Evolutionary conservation across 2,888 invertebrate genomes (phyloP), one percentile per base, ranked within the genome.

Genomic region (Masnerella sp.): DNA sequence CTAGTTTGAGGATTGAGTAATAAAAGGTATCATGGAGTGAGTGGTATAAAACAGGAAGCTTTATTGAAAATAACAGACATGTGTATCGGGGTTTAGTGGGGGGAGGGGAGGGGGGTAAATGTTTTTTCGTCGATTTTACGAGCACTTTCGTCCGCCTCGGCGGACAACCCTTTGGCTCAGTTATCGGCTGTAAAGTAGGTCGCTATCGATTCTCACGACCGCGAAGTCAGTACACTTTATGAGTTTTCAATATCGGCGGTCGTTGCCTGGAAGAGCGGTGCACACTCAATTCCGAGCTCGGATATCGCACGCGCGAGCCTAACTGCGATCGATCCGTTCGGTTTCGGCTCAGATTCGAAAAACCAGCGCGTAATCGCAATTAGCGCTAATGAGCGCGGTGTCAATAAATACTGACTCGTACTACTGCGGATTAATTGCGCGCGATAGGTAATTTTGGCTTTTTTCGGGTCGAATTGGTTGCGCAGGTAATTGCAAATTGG

Each of bases 221-320:
- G 70, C 74, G 70, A 67, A 70, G 69, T 64, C 62, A 69, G 64
- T 70, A 74, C 56, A 65, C 74, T 74, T 74, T 74, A 74, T 65
- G 74, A 74, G 65, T 74, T 74, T 74, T 74, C 74, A 74, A 74
- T 74, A 74, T 74, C 70, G 74, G 65, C 70, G 70, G 70, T 70
- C 70, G 74, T 74, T 65, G 74, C 59, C 70, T 74, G 70, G 30
- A 59, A 68, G 56, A 74, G 69, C 40, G 59, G 45, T 54, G 64
- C 64, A 70, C 17, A 64, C 70, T 64, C 62, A 30, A 56, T 56
- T 56, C 62, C 20, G 62, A 62, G 58, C 58, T 43, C 30, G 11
- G 54, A 59, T 62, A 71, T 58, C 52, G 36, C 52, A 40, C 61
- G 52, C 58, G 51, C 70, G 25, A 49, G 62, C 54, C 47, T 62